Base-by-base conservation (phyloP, 1,140 invertebrate genomes). In the Yoshiicerus persimilis region DNA sequence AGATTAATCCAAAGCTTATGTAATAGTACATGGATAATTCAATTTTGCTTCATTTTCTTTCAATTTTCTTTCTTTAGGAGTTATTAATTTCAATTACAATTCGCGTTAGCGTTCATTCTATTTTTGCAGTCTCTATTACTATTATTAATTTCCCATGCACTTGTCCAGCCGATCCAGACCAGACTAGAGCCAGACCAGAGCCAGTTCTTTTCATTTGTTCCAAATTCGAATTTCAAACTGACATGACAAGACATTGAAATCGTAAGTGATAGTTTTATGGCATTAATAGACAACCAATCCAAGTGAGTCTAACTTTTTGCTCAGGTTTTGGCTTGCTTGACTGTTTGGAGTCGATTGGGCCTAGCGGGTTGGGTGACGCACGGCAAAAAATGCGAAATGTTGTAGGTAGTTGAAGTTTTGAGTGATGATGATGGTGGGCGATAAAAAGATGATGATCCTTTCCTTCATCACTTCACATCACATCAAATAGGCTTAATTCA, bases 401-500 rank as follows among this genome's bases (percentile, higher is more conserved):
- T 56, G 47, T 56, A 56, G 47, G 47, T 56, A 70, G 64, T 70
- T 77, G 70, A 77, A 32, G 70, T 32, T 77, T 77, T 77, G 70
- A 77, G 70, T 77, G 70, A 77, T 77, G 70, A 77, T 77, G 70
- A 77, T 77, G 70, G 70, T 77, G 70, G 70, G 70, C 70, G 70
- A 77, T 77, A 77, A 77, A 77, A 77, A 77, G 70, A 77, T 77
- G 70, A 77, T 77, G 70, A 77, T 77, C 70, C 70, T 34, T 77
- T 77, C 70, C 70, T 77, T 77, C 70, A 77, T 77, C 70, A 77
- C 30, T 34, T 77, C 32, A 77, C 27, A 77, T 77, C 70, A 77
- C 30, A 77, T 77, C 70, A 77, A 77, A 77, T 77, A 32, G 32
- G 32, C 70, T 77, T 77, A 77, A 77, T 77, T 77, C 70, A 77